Base-by-base conservation (phyloP, 2,888 invertebrate species). In the Agriopis marginaria region DNA sequence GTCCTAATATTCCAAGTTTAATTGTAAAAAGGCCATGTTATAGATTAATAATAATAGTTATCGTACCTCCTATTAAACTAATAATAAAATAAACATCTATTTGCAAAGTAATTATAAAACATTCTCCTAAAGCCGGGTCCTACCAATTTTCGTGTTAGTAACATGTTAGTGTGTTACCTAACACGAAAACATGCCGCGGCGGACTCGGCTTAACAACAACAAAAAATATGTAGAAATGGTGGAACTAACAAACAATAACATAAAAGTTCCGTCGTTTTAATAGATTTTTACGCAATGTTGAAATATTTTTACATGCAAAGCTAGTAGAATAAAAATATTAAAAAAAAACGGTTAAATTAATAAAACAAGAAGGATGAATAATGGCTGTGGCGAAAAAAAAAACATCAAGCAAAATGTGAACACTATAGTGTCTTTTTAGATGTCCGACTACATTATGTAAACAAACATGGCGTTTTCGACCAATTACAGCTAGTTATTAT, bases 251-350 rank as follows among this genome's bases (percentile, higher is more conserved):
- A 32, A 60, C 40, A 40, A 60, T 42, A n/a, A n/a, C 4, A 56
- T 17, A 42, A 42, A 51, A 40, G 42, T 40, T 50, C 59, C n/a
- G 17, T 7, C 10, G 23, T 42, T 17, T 17, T 42, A 61, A 7
- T 42, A 6, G 23, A 51, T 42, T 61, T 50, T 50, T 61, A 61
- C 14, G 42, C 42, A 64, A 49, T 42, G n/a, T 42, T 17, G 42
- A 58, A 65, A 23, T 51, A 50, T 65, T 65, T 59, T 65, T 59
- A 58, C 58, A 65, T 51, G 42, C 51, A 50, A n/a, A 14, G 42
- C 39, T 59, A 59, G n/a, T 64, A 49, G 10, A 47, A 14, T 62
- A 67, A 39, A 23, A 1, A 54, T 39, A 7, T 54, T n/a, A 12
- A 39, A 11, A 11, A 42, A 8, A 42, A 42, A 10, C 9, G 42